These are phyloP conservation scores for Acronicta psi DNA, from an alignment of 2,888 invertebrate genomes.

Conservation along the genomic window DNA sequence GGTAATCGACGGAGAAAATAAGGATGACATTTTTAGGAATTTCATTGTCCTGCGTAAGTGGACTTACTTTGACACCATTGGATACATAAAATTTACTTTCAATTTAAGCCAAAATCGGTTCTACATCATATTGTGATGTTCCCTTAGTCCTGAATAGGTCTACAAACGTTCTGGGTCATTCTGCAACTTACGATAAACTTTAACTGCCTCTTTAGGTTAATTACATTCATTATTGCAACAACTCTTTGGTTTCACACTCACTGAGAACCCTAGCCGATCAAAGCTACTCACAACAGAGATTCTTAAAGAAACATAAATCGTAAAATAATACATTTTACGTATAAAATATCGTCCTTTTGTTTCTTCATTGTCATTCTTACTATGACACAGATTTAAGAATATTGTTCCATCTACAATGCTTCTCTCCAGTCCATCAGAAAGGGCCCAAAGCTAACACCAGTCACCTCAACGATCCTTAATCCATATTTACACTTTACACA, in stretches of 20 bases:
- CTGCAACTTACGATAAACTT: conserved; percentile 36
- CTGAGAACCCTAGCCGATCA: conserved; percentile 43
- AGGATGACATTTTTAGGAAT: neutral
- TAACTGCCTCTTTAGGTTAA: conserved; percentile 56
- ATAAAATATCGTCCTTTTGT: neutral
- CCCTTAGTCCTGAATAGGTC: conserved; percentile 2
- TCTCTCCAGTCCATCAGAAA: conserved; percentile 28
- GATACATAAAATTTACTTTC: conserved; percentile 4
- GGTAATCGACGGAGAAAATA: no score
- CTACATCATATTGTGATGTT: conserved; percentile 2
- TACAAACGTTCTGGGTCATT: conserved; percentile 30
- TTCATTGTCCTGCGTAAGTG: neutral
- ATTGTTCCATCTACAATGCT: neutral
- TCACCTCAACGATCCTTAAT: conserved; percentile 59
- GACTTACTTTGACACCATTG: conserved; percentile 35
- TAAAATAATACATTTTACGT: neutral
- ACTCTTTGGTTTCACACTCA: conserved; percentile 84
- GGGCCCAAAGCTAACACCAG: conserved; percentile 63
- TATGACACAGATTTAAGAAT: neutral
- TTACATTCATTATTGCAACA: conserved; percentile 66
- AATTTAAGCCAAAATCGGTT: conserved; percentile 8
- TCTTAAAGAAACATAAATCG: conserved; percentile 13
- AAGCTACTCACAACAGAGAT: conserved; percentile 13
- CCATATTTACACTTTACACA: conserved; percentile 78
- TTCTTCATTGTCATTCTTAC: neutral